Conservation (phyloP, 2,888 invertebrate genomes). For the Arge pagana region DNA sequence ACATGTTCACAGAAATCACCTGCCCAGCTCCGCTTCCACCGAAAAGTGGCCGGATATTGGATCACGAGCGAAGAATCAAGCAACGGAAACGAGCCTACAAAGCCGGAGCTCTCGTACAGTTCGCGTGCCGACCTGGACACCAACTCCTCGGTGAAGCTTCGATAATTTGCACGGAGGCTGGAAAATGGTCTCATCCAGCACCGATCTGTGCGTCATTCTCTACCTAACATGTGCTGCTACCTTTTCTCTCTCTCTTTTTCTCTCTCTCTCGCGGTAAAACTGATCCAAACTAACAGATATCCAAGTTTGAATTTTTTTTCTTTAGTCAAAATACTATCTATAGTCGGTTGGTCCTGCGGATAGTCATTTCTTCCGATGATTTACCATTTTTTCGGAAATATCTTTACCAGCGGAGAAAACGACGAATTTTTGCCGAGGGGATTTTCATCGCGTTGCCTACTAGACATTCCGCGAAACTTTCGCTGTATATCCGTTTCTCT, state of each 20-base stretch:
- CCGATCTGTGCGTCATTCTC: slow-evolving; percentile 71
- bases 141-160: slow-evolving; percentile 77
- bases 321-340: no score
- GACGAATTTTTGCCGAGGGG: no score
- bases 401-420: no score
- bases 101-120: slow-evolving; percentile 81
- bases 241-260: neutral
- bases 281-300: no score
- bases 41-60: slow-evolving; percentile 70
- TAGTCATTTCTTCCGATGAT: no score
- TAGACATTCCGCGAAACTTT: no score
- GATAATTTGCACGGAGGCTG: slow-evolving; percentile 85
- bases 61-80: slow-evolving; percentile 48
- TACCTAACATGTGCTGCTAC: neutral
- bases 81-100: slow-evolving; percentile 67
- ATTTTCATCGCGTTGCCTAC: no score
- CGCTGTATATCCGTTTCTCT: no score
- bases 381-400: no score
- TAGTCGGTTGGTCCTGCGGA: no score
- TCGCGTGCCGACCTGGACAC: slow-evolving; percentile 73
- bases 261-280: no score
- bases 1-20: slow-evolving; percentile 70
- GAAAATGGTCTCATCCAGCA: slow-evolving; percentile 85
- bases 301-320: no score
- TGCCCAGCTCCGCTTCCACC: slow-evolving; percentile 79